Conservation (phyloP, 2,797 vertebrate species). For the Notamacropus eugenii region DNA sequence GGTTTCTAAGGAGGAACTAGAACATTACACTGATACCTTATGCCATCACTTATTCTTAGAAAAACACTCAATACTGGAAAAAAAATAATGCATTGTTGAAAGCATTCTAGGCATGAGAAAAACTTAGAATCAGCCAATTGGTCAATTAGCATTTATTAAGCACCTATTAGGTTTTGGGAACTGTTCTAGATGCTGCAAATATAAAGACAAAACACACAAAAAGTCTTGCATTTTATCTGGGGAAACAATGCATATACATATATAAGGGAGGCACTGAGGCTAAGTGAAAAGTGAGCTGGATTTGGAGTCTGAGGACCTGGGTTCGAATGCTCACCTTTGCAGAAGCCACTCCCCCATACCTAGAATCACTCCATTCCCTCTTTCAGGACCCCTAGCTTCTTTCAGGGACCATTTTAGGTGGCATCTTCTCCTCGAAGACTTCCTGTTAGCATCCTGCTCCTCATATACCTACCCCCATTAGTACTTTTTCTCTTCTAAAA, state of each 20-base stretch:
- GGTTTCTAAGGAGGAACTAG: background rate
- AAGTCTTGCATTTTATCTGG: background rate
- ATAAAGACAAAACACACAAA: constrained; percentile 16
- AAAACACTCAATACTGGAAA: background rate
- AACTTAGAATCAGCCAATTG: background rate
- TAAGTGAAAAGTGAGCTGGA: background rate
- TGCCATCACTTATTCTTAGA: background rate
- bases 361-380: background rate
- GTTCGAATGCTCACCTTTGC: background rate
- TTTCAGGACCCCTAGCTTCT: background rate
- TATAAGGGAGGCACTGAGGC: background rate
- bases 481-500: background rate
- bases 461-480: background rate
- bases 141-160: background rate
- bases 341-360: background rate
- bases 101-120: constrained; percentile 21
- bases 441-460: background rate
- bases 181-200: background rate
- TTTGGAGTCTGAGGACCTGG: background rate
- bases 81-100: constrained; percentile 17
- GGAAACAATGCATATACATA: background rate
- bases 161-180: background rate
- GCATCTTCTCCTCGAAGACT: background rate
- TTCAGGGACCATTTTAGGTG: background rate
- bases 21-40: background rate